These are phyloP conservation scores for Apeira syringaria DNA, from an alignment of 2,888 invertebrate species.

Conservation along the genomic window DNA sequence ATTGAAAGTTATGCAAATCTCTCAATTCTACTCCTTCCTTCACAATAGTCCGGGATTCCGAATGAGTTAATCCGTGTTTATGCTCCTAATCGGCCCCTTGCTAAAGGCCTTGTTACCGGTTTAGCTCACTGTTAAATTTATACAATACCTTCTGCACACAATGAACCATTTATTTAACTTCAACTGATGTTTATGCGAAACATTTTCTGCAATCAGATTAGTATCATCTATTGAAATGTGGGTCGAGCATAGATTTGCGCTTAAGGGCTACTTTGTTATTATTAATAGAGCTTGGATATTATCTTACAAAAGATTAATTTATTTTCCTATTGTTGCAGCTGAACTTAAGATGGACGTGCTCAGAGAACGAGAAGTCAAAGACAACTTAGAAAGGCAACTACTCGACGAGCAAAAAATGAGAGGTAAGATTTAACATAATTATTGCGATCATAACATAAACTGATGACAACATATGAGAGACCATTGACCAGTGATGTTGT, in stretches of 20 bases:
- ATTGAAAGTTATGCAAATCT: slow-evolving; percentile 84
- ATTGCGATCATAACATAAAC: too few species aligned
- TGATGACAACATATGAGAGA: too few species aligned
- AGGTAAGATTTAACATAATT: slow-evolving; percentile 91
- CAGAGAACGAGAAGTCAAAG: slow-evolving; percentile 96
- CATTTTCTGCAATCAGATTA: slow-evolving; percentile 51
- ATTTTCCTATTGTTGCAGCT: slow-evolving; percentile 86
- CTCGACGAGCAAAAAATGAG: slow-evolving; percentile 97
- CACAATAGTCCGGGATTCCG: slow-evolving; percentile 78
- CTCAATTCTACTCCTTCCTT: slow-evolving; percentile 80
- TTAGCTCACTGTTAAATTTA: slow-evolving; percentile 76
- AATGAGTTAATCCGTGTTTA: slow-evolving; percentile 83
- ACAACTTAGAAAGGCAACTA: slow-evolving; percentile 96
- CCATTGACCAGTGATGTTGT: too few species aligned
- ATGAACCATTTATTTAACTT: slow-evolving; percentile 66
- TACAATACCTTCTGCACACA: slow-evolving; percentile 74
- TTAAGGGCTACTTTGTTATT: neutral
- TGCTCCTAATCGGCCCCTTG: slow-evolving; percentile 80
- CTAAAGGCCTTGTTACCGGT: slow-evolving; percentile 75
- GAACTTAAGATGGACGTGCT: slow-evolving; percentile 98
- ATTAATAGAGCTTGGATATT: neutral
- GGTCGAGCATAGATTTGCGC: slow-evolving; percentile 19
- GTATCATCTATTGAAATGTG: slow-evolving; percentile 31
- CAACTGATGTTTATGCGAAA: slow-evolving; percentile 56
- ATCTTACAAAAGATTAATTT: neutral